Conservation (phyloP, 2,888 invertebrate genomes). For the Pandemis cinnamomeana region DNA sequence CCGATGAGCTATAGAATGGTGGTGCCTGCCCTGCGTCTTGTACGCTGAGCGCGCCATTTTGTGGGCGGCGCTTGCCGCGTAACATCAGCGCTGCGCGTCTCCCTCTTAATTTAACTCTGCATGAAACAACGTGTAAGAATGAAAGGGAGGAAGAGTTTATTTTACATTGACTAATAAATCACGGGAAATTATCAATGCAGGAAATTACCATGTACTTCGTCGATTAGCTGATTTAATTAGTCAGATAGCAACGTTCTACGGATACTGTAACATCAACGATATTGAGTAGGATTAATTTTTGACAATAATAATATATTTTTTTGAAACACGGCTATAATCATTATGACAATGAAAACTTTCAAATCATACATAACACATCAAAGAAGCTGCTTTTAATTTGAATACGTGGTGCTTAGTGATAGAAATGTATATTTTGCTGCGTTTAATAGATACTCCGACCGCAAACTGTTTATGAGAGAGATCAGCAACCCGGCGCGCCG, state of each 20-base stretch:
- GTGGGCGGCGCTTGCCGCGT: conserved; percentile 67
- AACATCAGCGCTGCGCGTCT: conserved; percentile 49
- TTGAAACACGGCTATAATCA: not conserved
- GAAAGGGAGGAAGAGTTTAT: conserved; percentile 58
- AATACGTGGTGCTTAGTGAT: not conserved
- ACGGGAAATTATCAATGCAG: not conserved
- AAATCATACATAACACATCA: too few species aligned
- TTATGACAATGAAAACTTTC: not conserved
- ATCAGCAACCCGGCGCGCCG: conserved; percentile 63
- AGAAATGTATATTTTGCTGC: conserved; percentile 65
- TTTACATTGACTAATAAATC: not conserved
- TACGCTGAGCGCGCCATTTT: conserved; percentile 67
- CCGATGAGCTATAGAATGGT: conserved; percentile 77
- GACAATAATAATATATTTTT: not conserved
- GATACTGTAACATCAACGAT: not conserved
- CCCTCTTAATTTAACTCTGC: conserved; percentile 56
- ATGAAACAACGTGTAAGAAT: conserved; percentile 58
- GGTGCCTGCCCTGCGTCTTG: conserved; percentile 42
- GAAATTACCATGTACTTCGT: not conserved
- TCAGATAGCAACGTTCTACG: not conserved
- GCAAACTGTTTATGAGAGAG: conserved; percentile 64
- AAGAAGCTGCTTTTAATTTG: not conserved
- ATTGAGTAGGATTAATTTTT: too few species aligned
- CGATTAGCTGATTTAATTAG: not conserved
- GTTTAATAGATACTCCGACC: conserved; percentile 37